Conservation (phyloP, 2,113 vertebrate genomes). For the Bubo bubo region DNA sequence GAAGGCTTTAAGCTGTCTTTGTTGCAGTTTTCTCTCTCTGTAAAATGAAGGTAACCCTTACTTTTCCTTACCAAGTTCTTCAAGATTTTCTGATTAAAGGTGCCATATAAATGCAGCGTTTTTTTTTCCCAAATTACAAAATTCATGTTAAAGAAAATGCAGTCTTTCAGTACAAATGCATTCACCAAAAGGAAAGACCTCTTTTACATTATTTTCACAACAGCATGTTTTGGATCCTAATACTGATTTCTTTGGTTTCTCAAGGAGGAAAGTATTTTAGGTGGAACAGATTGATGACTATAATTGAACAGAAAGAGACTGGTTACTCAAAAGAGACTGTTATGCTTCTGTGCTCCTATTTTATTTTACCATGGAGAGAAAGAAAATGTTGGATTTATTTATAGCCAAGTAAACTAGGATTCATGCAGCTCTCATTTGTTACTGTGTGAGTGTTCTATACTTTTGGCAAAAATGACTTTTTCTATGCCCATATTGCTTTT, state of each 20-base stretch:
- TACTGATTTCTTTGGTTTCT: constrained; percentile 45
- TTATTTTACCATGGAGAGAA: constrained; percentile 58
- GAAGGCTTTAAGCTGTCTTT: background rate
- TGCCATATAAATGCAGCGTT: background rate
- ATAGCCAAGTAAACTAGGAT: constrained; percentile 66
- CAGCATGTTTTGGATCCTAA: constrained; percentile 34
- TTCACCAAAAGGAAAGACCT: constrained; percentile 11
- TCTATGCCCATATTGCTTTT: constrained; percentile 43
- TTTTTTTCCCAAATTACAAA: background rate
- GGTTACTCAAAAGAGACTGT: constrained; percentile 46
- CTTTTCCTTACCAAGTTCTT: background rate
- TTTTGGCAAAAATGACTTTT: constrained; percentile 33
- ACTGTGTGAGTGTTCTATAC: constrained; percentile 45
- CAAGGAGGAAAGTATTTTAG: constrained; percentile 64
- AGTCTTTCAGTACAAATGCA: background rate
- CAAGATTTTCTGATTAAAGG: background rate
- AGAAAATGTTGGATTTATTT: constrained; percentile 64
- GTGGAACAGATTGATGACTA: constrained; percentile 63
- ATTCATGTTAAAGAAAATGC: background rate
- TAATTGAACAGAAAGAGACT: constrained; percentile 66
- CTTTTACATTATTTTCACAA: constrained; percentile 18
- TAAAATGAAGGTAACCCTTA: background rate
- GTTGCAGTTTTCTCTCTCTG: background rate
- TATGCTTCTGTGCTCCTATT: constrained; percentile 52
- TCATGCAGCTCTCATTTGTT: constrained; percentile 67